Conservation (phyloP, 2,797 vertebrate species). For the Glossophaga mutica region DNA sequence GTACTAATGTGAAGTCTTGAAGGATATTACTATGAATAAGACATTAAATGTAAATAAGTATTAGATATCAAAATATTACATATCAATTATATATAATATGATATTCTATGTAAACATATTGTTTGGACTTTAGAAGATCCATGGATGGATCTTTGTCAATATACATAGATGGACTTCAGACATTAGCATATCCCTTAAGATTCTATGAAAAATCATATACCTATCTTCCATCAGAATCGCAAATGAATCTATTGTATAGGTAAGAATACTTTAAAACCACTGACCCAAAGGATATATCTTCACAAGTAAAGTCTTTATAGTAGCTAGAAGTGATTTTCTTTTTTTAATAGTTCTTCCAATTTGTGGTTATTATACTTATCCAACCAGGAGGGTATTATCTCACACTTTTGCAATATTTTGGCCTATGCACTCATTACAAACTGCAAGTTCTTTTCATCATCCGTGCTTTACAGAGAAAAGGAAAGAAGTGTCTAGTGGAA, state of each 20-base stretch:
- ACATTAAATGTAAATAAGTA: background rate
- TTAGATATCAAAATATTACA: background rate
- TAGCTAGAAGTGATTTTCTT: background rate
- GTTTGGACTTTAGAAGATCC: background rate
- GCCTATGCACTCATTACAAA: background rate
- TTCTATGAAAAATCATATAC: background rate
- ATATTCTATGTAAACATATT: background rate
- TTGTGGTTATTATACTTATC: slow-evolving; percentile 27
- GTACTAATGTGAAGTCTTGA: background rate
- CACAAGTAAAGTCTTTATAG: background rate
- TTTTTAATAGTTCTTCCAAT: background rate
- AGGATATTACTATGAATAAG: background rate
- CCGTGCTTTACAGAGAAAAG: background rate
- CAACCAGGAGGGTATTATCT: slow-evolving; percentile 35
- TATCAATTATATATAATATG: background rate
- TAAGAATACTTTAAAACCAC: background rate
- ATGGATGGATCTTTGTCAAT: too few species aligned
- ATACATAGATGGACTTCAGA: background rate
- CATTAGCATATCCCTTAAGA: background rate
- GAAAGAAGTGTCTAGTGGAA: background rate
- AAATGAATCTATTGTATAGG: background rate
- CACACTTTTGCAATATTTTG: slow-evolving; percentile 37
- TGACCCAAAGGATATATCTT: background rate
- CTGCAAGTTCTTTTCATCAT: slow-evolving; percentile 36
- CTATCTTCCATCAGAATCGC: background rate